Evolutionary conservation across 2,797 vertebrate genomes (phyloP).

Genomic region (Microcaecilia unicolor): DNA sequence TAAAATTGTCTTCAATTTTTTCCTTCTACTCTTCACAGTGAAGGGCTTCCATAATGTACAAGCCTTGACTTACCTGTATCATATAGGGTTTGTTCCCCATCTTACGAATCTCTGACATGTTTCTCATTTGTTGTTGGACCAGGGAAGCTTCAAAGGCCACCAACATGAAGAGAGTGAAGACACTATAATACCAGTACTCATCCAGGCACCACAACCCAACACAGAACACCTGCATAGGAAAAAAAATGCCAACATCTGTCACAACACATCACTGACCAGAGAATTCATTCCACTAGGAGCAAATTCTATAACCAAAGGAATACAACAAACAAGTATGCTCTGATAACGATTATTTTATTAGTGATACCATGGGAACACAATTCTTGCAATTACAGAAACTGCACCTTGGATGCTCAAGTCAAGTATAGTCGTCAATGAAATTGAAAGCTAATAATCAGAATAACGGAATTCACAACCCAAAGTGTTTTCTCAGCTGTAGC

Average conservation of each 20-base stretch:
- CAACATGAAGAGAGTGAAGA: slow-evolving; percentile 95
- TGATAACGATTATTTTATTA: no score
- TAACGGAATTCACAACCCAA: no score
- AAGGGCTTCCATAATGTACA: rapidly evolving
- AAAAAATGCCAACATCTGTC: rapidly evolving
- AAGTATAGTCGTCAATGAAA: no score
- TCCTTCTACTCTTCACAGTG: neutral
- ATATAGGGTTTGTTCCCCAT: slow-evolving; percentile 94
- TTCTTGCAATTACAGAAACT: no score
- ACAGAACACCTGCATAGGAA: slow-evolving; percentile 75
- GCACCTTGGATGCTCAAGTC: no score
- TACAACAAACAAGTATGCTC: no score
- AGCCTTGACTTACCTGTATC: slow-evolving; percentile 69
- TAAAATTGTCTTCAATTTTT: no score
- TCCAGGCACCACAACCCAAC: slow-evolving; percentile 95
- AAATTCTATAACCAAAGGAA: neutral
- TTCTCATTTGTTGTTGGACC: slow-evolving; percentile 93
- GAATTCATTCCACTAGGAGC: neutral
- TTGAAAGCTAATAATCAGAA: no score
- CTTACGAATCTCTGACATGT: slow-evolving; percentile 88
- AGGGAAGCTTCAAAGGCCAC: slow-evolving; percentile 93
- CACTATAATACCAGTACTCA: slow-evolving; percentile 97
- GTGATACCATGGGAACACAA: no score
- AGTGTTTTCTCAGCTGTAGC: no score
- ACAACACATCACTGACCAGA: neutral